These are phyloP conservation scores for Mythimna lalbum DNA, from an alignment of 2,888 invertebrate species.

Conservation along the genomic window DNA sequence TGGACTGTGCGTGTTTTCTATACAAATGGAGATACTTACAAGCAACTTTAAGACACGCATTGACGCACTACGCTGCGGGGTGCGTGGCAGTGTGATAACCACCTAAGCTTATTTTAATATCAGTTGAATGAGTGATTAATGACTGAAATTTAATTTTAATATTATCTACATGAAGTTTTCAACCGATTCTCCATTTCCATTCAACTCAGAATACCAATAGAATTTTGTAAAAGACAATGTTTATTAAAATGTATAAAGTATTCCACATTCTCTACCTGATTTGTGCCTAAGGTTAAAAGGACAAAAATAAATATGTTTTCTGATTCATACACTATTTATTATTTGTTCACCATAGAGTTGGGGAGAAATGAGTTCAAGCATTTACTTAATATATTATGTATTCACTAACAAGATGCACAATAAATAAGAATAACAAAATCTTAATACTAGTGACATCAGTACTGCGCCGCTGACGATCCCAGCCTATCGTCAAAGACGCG, in stretches of 20 bases:
- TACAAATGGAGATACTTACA: too few relatives aligned
- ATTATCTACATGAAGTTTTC: neutral
- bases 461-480: slow-evolving; percentile 64
- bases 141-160: slow-evolving; percentile 8
- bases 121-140: slow-evolving; percentile 1
- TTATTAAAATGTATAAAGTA: slow-evolving; percentile 39
- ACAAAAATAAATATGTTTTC: slow-evolving; percentile 68
- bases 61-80: too few relatives aligned
- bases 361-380: slow-evolving; percentile 59
- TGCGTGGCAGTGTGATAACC: too few relatives aligned
- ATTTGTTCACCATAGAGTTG: slow-evolving; percentile 73
- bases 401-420: slow-evolving; percentile 69
- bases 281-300: slow-evolving; percentile 40
- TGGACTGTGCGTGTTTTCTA: too few relatives aligned
- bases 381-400: slow-evolving; percentile 67
- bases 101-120: neutral
- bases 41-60: too few relatives aligned
- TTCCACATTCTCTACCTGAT: slow-evolving; percentile 15
- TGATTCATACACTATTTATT: slow-evolving; percentile 65
- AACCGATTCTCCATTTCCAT: neutral
- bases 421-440: slow-evolving; percentile 66
- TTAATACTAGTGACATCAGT: slow-evolving; percentile 60
- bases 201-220: neutral
- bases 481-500: slow-evolving; percentile 64
- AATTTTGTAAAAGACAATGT: slow-evolving; percentile 60